These are phyloP conservation scores for Lasioglossum marginatum DNA, from an alignment of 2,888 invertebrate genomes.

Conservation along the genomic window DNA sequence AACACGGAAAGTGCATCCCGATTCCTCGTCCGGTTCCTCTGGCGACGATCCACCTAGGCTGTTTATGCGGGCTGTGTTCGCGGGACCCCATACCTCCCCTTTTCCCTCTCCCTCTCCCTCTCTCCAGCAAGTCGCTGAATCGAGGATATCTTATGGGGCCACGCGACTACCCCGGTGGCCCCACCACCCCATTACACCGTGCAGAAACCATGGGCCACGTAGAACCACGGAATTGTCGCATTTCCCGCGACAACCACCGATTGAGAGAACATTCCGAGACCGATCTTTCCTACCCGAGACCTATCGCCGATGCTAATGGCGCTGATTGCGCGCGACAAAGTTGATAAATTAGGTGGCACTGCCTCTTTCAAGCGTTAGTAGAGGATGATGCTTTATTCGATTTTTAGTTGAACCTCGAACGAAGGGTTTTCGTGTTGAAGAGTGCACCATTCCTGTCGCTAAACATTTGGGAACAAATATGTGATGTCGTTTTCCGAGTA, in stretches of 20 bases:
- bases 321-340: background rate
- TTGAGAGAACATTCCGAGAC: conserved; percentile 42
- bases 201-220: conserved; percentile 11
- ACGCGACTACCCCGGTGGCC: conserved; percentile 80
- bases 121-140: conserved; percentile 19
- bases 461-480: background rate
- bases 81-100: conserved; percentile 31
- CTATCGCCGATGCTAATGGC: background rate
- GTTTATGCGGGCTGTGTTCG: conserved; percentile 54
- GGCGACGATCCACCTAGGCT: conserved; percentile 45
- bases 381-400: background rate
- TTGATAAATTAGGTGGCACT: background rate
- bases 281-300: background rate
- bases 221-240: conserved; percentile 13
- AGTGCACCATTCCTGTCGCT: background rate
- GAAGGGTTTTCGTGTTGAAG: background rate
- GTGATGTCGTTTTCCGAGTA: background rate
- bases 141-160: conserved; percentile 72
- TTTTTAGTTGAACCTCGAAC: background rate
- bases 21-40: conserved; percentile 75
- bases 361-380: background rate
- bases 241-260: conserved; percentile 20
- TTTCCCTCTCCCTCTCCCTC: conserved; percentile 20
- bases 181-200: conserved; percentile 42
- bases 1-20: conserved; percentile 84